phyloP scores from a whole-genome alignment of 2,888 invertebrate species.

The Microctonus hyperodae region DNA sequence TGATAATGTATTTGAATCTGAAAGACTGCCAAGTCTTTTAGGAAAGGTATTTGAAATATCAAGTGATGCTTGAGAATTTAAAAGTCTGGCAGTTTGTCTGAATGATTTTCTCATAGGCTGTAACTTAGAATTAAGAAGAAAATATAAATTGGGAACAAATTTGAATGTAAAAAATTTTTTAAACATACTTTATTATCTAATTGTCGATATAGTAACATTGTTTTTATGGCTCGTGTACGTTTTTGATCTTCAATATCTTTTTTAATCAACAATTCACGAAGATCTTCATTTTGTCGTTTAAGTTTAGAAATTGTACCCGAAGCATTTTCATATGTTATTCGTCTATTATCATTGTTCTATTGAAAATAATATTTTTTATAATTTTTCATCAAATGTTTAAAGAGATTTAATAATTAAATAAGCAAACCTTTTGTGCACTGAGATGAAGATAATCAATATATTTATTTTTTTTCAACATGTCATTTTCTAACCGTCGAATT shows the following conservation, averaged over 20 bases:
- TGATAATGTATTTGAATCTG: constrained; percentile 8
- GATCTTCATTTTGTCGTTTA: constrained; percentile 34
- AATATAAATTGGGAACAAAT: not conserved
- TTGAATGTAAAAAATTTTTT: not conserved
- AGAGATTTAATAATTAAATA: not conserved
- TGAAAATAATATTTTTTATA: not conserved
- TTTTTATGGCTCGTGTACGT: constrained; percentile 34
- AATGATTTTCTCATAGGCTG: constrained; percentile 7
- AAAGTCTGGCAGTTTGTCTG: not conserved
- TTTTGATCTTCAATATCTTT: constrained; percentile 32
- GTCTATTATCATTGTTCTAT: constrained; percentile 27
- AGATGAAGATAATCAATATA: constrained; percentile 46
- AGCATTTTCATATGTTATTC: constrained; percentile 30
- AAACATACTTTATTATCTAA: constrained; percentile 32
- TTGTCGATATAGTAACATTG: constrained; percentile 34
- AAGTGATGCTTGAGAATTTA: not conserved
- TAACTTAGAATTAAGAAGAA: not conserved
- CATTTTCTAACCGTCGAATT: constrained; percentile 49
- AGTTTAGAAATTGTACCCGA: constrained; percentile 31
- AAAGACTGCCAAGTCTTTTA: constrained; percentile 1
- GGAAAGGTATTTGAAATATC: not conserved
- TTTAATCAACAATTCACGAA: constrained; percentile 34
- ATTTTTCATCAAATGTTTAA: not conserved
- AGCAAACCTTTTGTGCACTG: constrained; percentile 30
- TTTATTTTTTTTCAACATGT: constrained; percentile 49